Percentiles rank a stretch among this genome's conserved stretches.
Conservation (phyloP, 2,113 vertebrate species). For the Tragulus kanchil region DNA sequence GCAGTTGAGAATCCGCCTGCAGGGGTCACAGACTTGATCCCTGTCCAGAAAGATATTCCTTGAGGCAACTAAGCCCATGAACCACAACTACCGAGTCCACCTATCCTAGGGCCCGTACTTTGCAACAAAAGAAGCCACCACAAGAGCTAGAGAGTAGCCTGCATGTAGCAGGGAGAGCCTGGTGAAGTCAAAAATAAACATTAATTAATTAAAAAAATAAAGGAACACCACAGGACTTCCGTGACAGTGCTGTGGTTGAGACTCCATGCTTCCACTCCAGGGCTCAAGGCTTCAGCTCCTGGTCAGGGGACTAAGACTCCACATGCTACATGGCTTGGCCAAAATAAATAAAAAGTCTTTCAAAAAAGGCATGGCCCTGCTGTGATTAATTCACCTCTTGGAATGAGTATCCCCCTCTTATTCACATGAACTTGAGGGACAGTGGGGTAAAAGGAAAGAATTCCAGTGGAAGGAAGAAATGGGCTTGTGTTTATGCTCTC, state of each 20-base stretch:
- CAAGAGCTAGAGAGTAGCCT: background rate
- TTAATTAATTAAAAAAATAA: background rate
- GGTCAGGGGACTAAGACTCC: background rate
- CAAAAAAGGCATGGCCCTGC: background rate
- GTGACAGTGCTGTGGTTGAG: background rate
- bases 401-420: background rate
- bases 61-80: background rate
- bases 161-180: background rate
- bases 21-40: background rate
- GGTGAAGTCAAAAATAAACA: background rate
- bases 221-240: background rate
- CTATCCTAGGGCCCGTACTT: background rate
- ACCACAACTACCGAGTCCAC: background rate
- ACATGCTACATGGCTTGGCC: background rate
- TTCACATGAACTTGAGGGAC: background rate
- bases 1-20: background rate
- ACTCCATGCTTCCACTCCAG: background rate
- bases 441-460: background rate
- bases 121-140: background rate
- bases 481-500: too few species aligned
- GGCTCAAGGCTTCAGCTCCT: background rate
- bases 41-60: background rate
- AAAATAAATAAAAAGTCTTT: background rate
- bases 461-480: fast-evolving
- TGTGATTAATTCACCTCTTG: background rate